Evolutionary conservation across 2,113 vertebrate genomes (phyloP).

Genomic region (Entosphenus tridentatus): DNA sequence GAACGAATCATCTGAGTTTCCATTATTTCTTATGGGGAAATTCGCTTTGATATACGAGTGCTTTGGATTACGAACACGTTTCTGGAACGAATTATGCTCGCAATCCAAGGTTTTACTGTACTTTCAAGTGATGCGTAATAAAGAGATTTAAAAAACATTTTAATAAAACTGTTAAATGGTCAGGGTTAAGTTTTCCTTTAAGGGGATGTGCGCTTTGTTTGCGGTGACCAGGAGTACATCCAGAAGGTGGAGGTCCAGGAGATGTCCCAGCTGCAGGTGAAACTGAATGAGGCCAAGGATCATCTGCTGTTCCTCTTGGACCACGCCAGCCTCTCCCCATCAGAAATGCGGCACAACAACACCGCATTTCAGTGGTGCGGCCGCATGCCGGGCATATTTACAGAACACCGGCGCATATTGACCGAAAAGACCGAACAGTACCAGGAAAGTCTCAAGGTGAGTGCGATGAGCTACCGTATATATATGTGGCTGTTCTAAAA

Average conservation of each 20-base stretch:
- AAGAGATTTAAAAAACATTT: background rate
- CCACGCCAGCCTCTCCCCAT: conserved; percentile 25
- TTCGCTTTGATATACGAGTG: too few relatives aligned
- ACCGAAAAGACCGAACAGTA: conserved; percentile 35
- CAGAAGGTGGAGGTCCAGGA: conserved; percentile 25
- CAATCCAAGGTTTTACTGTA: too few relatives aligned
- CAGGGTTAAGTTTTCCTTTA: background rate
- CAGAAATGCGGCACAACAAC: conserved; percentile 33
- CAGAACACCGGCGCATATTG: conserved; percentile 35
- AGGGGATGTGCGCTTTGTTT: background rate
- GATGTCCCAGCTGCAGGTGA: conserved; percentile 30
- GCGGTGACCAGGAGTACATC: conserved; percentile 25
- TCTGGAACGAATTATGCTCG: too few relatives aligned
- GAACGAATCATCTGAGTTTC: too few relatives aligned
- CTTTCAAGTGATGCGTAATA: background rate
- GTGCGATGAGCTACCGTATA: background rate
- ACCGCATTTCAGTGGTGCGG: conserved; percentile 36
- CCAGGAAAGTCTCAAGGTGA: conserved; percentile 45
- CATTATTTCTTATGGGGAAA: too few relatives aligned
- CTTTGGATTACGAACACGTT: too few relatives aligned
- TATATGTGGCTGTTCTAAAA: background rate
- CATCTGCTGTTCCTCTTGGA: conserved; percentile 37
- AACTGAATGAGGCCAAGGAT: conserved; percentile 27
- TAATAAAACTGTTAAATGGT: background rate
- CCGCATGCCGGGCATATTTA: conserved; percentile 44